phyloP scores from a whole-genome alignment of 2,113 vertebrate species.

The Opisthocomus hoazin region DNA sequence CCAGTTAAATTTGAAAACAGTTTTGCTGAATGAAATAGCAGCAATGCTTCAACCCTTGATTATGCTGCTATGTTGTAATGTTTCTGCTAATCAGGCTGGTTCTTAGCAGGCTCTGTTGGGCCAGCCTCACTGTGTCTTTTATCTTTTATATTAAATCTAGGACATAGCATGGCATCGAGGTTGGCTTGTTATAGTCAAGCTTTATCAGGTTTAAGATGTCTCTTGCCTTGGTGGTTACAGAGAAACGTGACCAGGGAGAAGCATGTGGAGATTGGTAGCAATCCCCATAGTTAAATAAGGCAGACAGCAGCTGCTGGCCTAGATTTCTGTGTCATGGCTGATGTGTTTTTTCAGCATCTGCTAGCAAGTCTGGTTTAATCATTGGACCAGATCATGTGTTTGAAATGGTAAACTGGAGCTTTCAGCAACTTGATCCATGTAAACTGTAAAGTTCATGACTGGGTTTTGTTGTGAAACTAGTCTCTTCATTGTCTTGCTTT shows the following conservation, averaged over 20 bases:
- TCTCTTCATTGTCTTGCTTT: background rate
- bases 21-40: constrained; percentile 11
- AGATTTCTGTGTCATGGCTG: background rate
- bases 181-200: background rate
- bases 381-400: background rate
- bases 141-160: constrained; percentile 11
- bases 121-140: background rate
- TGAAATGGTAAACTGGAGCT: constrained; percentile 27
- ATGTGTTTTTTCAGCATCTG: background rate
- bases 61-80: background rate
- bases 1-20: background rate
- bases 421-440: background rate
- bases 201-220: background rate
- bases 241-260: constrained; percentile 3
- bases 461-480: constrained; percentile 21
- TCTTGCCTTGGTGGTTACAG: background rate
- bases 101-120: background rate
- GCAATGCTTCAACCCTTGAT: background rate
- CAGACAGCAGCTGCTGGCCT: background rate
- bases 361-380: background rate
- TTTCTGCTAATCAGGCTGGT: background rate
- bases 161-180: background rate
- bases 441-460: background rate
- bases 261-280: background rate
- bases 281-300: background rate